Evolutionary conservation across 1,140 invertebrate genomes (phyloP), one percentile per base, ranked within the genome.

Genomic region (Zeugodacus cucurbitae): DNA sequence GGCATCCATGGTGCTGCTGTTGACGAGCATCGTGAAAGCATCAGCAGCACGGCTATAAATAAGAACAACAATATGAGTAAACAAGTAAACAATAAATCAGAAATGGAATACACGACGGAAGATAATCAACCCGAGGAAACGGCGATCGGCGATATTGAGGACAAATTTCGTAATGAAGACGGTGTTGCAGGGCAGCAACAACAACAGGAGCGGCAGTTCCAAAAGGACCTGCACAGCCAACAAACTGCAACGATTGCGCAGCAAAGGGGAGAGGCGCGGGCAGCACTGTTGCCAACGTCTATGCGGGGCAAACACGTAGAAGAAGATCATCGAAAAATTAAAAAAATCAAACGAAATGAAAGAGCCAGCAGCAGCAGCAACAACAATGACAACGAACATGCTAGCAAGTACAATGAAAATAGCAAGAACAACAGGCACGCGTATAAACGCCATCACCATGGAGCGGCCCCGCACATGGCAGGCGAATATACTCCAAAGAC

Each of bases 111-210:
- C 57, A 67, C 10, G 29, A 67, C 10, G 29, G 64, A 86, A 41
- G 41, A n/a, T 82, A 82, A 48, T 82, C 37, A 82, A 48, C 41
- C 7, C 17, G 29, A 34, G 70, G 64, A 78, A 64, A 85, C 48
- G 41, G 88, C 88, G 54, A 88, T 88, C 67, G 88, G 88, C 70
- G 88, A 88, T 88, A 88, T 88, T 20, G 88, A 87, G 26, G 88
- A 70, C 44, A 87, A 78, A 34, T 85, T 86, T 86, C 57, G 48
- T 29, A 86, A 86, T 59, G 64, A 88, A 74, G 67, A 74, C 44
- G 54, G 78, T n/a, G 67, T 26, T 29, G 62, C 7, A 26, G 32
- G n/a, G 34, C 67, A 54, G 44, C 54, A 59, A 86, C 34, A 22
- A 82, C 74, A 82, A 4, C 74, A 44, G 37, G 6, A 74, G n/a